These are phyloP conservation scores for Meleagris gallopavo DNA, from an alignment of 2,113 vertebrate genomes.

Conservation along the genomic window DNA sequence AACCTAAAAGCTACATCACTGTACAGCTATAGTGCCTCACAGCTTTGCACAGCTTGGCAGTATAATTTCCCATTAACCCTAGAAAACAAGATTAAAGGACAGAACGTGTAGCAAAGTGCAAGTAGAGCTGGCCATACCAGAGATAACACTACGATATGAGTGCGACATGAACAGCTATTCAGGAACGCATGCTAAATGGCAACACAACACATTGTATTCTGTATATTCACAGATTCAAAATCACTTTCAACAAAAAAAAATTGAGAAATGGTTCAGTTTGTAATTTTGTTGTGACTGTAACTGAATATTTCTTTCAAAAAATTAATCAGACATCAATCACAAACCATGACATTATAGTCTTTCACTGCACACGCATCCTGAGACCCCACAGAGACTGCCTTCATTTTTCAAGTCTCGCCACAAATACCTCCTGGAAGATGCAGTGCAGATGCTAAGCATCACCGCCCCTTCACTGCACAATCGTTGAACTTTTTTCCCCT, in stretches of 20 bases:
- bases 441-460: neutral
- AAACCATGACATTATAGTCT: neutral
- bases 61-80: conserved; percentile 54
- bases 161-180: conserved; percentile 16
- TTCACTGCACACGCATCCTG: neutral
- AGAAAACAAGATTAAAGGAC: neutral
- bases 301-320: neutral
- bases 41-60: conserved; percentile 37
- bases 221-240: neutral
- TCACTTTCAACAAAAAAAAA: conserved; percentile 48
- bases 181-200: conserved; percentile 50
- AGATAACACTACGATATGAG: conserved; percentile 18
- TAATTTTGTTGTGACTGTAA: conserved; percentile 17
- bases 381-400: neutral
- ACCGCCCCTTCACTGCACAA: neutral
- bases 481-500: neutral
- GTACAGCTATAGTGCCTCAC: conserved; percentile 41
- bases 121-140: conserved; percentile 37
- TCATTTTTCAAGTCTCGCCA: neutral
- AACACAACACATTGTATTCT: conserved; percentile 39
- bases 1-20: conserved; percentile 60
- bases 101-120: conserved; percentile 18
- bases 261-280: conserved; percentile 9
- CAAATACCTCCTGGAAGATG: neutral
- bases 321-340: neutral